Base-by-base conservation (phyloP, 1,140 invertebrate genomes). In the Aphaenogaster ashmeadi region DNA sequence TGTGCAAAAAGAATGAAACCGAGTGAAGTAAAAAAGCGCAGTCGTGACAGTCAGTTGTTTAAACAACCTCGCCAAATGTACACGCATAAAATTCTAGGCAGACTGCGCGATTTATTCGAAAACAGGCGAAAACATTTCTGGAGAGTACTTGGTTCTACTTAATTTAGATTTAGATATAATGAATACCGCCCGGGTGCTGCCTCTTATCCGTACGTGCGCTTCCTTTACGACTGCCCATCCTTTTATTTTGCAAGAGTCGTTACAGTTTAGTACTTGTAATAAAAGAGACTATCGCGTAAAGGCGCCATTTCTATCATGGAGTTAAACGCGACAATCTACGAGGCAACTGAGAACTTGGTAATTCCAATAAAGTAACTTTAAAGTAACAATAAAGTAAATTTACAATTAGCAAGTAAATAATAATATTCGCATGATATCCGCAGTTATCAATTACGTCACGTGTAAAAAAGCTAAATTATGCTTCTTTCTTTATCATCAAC, bases 261-360 rank as follows among this genome's bases (percentile, higher is more conserved):
- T 69, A 62, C 58, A 58, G 60, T 89, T 89, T 86, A 89, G 44
- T 50, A 69, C 36, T 11, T 56, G 50, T 67, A 89, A 86, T 86
- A 79, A 75, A 58, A 33, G 11, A 71, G 3, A 18, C 38, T 52
- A 27, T 66, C 54, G 58, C 47, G 56, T 66, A 88, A 86, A 36
- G 7, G 33, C 18, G 13, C 33, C 44, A 75, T 89, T 78, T 52
- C 18, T 33, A 71, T 38, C 13, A 52, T 27, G 56, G 8, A 56
- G 21, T 66, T 69, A 62, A 77, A 71, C 7, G n/a, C 38, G 33
- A 87, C 47, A 74, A 89, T 89, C 87, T 54, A 81, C 11, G 15
- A 44, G 44, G 44, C 33, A 13, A 11, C 62, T 33, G 36, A 54
- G 47, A 27, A 54, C 15, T 81, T n/a, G n/a, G 54, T 69, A 21